A percentile compares a stretch with the other conserved stretches of the same genome.
phyloP scores from a whole-genome alignment of 2,113 vertebrate species.

The Apaloderma vittatum region DNA sequence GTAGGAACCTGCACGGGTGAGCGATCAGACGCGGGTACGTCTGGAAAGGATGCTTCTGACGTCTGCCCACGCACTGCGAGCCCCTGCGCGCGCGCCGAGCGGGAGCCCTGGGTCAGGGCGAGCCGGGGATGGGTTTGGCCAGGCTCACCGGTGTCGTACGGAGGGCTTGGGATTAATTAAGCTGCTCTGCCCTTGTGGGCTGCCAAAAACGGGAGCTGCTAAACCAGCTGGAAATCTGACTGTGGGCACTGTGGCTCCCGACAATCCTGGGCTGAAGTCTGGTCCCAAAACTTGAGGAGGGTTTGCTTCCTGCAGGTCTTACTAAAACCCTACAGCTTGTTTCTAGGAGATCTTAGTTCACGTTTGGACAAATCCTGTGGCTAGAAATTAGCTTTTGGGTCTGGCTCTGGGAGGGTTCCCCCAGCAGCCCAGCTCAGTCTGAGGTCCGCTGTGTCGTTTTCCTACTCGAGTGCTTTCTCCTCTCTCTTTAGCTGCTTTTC shows the following conservation, averaged over 20 bases:
- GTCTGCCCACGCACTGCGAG: not conserved
- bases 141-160: not conserved
- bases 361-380: not conserved
- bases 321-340: not conserved
- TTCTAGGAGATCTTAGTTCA: not conserved
- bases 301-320: not conserved
- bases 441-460: not conserved
- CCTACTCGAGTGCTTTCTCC: not conserved
- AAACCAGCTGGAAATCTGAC: not conserved
- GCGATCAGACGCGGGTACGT: not conserved
- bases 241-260: not conserved
- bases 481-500: not conserved
- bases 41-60: not conserved
- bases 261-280: not conserved
- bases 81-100: rapidly evolving
- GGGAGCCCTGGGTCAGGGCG: not conserved
- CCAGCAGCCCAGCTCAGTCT: not conserved
- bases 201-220: not conserved
- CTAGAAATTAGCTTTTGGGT: not conserved
- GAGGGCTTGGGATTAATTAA: not conserved
- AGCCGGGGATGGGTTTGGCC: not conserved
- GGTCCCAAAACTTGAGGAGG: not conserved
- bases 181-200: not conserved
- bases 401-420: not conserved
- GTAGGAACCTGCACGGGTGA: not conserved